Percentiles rank a stretch among this genome's conserved stretches.
These are phyloP conservation scores for Polyodon spathula DNA, from an alignment of 2,113 vertebrate genomes.

Conservation along the genomic window DNA sequence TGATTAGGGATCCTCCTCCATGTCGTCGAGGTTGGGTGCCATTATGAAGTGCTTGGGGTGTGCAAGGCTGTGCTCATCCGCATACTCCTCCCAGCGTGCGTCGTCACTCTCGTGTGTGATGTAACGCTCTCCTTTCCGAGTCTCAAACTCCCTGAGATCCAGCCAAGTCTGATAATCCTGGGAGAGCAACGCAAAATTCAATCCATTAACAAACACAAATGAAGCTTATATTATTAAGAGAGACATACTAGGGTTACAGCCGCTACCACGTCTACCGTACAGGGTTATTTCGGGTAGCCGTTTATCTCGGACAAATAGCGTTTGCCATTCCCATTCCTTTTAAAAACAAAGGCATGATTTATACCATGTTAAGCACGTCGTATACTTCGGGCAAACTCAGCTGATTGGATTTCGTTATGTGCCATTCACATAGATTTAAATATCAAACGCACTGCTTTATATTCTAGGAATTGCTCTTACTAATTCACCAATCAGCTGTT, in stretches of 20 bases:
- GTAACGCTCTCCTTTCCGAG: conserved; percentile 86
- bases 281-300: too few species aligned
- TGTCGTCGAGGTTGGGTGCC: conserved; percentile 92
- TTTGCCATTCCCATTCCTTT: too few species aligned
- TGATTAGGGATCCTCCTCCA: conserved; percentile 91
- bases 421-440: too few species aligned
- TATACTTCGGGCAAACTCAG: too few species aligned
- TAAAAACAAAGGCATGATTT: too few species aligned
- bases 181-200: not conserved
- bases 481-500: too few species aligned
- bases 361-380: too few species aligned
- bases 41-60: conserved; percentile 95
- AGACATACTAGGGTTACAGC: not conserved
- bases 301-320: too few species aligned
- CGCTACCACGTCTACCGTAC: not conserved
- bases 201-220: not conserved
- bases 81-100: conserved; percentile 87
- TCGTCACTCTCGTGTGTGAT: conserved; percentile 96
- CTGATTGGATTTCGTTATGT: too few species aligned
- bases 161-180: conserved; percentile 98
- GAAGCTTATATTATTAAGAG: not conserved
- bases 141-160: conserved; percentile 94
- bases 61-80: conserved; percentile 71
- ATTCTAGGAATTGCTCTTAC: too few species aligned
- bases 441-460: too few species aligned